Conservation (phyloP, 2,888 invertebrate species). For the Chrysodeixis includens region DNA sequence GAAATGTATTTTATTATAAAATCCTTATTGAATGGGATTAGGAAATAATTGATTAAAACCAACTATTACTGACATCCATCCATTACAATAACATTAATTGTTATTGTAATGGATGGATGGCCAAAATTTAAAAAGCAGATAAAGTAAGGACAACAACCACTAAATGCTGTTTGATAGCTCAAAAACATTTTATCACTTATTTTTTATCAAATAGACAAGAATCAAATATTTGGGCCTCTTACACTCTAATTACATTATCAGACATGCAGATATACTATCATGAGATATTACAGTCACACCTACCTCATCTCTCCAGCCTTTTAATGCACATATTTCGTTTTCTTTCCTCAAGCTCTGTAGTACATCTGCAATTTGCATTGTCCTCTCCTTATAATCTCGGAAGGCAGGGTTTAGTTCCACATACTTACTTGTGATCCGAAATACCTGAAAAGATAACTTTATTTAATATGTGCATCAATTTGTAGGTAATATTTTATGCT, state of each 20-base stretch:
- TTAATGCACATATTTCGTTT: conserved; percentile 93
- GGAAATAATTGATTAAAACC: no score
- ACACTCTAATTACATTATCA: background rate
- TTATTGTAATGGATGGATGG: no score
- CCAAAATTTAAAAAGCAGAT: no score
- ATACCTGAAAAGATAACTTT: conserved; percentile 88
- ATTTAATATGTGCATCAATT: background rate
- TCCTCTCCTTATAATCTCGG: conserved; percentile 95
- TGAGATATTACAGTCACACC: conserved; percentile 8
- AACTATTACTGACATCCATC: no score
- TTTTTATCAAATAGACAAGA: no score
- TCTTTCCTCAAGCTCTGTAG: conserved; percentile 93
- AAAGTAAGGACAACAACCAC: no score
- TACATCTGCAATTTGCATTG: conserved; percentile 93
- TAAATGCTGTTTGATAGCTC: no score
- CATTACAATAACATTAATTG: no score
- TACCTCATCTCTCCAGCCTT: conserved; percentile 98
- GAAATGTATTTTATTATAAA: no score
- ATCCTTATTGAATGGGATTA: no score
- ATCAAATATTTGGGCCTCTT: no score
- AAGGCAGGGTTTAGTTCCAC: conserved; percentile 96
- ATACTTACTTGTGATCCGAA: conserved; percentile 91
- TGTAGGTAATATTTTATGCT: background rate
- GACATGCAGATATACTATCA: background rate
- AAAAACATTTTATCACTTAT: no score